phyloP scores from a whole-genome alignment of 2,797 vertebrate species.

The Hirundo rustica region DNA sequence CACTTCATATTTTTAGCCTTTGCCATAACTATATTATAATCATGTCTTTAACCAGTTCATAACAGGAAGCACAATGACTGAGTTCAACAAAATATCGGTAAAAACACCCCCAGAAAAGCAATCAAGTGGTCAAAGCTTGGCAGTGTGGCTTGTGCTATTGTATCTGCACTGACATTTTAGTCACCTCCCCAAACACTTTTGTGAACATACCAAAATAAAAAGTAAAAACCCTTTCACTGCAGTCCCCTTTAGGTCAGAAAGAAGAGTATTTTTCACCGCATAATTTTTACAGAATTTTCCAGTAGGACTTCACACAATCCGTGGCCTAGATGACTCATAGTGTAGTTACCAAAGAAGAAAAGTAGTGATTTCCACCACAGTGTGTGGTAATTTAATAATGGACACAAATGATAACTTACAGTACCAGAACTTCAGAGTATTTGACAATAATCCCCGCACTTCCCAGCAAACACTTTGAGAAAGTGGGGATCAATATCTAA shows the following conservation, averaged over 20 bases:
- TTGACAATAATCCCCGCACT: neutral
- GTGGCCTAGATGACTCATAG: neutral
- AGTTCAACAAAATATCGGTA: conserved; percentile 66
- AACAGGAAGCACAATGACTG: conserved; percentile 59
- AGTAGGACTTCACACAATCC: neutral
- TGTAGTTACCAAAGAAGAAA: neutral
- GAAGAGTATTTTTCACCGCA: neutral
- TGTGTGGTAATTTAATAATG: conserved; percentile 25
- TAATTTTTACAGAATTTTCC: conserved; percentile 4
- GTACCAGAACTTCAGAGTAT: neutral
- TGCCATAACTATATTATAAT: conserved; percentile 60
- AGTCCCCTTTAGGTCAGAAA: neutral
- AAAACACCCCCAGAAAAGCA: conserved; percentile 63
- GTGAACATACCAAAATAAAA: neutral
- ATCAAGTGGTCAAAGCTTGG: conserved; percentile 63
- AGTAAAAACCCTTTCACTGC: neutral
- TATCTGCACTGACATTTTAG: conserved; percentile 12
- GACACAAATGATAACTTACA: conserved; percentile 23
- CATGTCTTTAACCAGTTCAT: conserved; percentile 68
- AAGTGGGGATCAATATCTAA: conserved; percentile 20
- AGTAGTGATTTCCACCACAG: conserved; percentile 6
- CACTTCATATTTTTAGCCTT: conserved; percentile 26
- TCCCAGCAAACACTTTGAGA: conserved; percentile 6
- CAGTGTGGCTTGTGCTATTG: conserved; percentile 52
- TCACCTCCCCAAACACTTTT: neutral